Evolutionary conservation across 2,888 invertebrate species (phyloP), one percentile per base, ranked within the genome.

Genomic region (Cerastis leucographa): DNA sequence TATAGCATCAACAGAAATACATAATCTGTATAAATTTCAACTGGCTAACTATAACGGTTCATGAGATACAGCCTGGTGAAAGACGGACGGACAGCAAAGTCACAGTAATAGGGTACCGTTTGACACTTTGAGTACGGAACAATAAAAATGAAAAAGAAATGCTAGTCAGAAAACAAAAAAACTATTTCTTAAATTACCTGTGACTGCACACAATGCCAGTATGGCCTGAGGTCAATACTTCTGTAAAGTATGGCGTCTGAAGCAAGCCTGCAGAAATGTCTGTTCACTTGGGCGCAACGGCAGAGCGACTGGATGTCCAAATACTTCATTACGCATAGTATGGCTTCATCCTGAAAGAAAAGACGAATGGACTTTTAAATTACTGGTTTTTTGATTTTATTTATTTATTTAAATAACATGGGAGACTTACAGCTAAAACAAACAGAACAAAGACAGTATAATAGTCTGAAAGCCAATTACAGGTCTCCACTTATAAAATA

Each of bases 271-370:
- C 97, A 97, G 93, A 98, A 98, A 88, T 97, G 97, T 87, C 97
- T 97, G 91, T 98, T 98, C 2, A 98, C 96, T 93, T 97, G 97
- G 7, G 98, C 98, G 89, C 98, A 98, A 46, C 97, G 97, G 92
- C 98, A 98, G 19, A 99, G 94, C 0, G 99, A 98, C 86, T 97
- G 97, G 77, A 99, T 97, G 92, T 99, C 99, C 88, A 99, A 96
- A 92, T 98, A 98, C 88, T 97, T 97, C 92, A 99, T 97, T 87
- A 99, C 98, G 84, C 98, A 97, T 68, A 98, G 95, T 72, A 99
- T 97, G 6, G 98, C 97, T 97, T 99, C 99, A 91, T 98, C 98
- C 99, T 99, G 94, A 29, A 97, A 97, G 46, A 83, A 77, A 84
- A 68, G 66, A 68, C 17, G 19, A 42, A 17, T 0, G 4, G 7